Base-by-base conservation (phyloP, 2,797 vertebrate genomes). In the Rousettus madagascariensis region DNA sequence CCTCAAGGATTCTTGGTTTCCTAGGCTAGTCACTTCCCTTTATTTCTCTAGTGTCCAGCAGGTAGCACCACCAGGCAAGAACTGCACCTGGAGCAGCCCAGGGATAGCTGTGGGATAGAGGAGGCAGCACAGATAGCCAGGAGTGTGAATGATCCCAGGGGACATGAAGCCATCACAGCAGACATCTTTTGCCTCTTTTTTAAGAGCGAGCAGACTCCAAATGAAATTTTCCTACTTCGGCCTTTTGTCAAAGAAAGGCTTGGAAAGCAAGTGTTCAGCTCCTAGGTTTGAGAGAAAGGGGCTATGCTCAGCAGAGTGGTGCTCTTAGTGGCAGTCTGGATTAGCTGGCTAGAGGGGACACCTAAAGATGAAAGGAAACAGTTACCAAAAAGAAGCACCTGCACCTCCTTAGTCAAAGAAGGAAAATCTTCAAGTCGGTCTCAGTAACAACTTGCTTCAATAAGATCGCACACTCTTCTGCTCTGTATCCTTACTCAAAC, bases 121-220 rank as follows among this genome's bases (percentile, higher is more conserved):
- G 0, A 65, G 57, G 46, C 8, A 63, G 46, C 33, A 65, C 8
- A 49, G 55, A 49, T 0, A 57, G 57, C 46, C 53, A 90, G 59
- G 46, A 86, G 30, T 49, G 46, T 12, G 9, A 41, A 15, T 30
- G 11, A 74, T 12, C 41, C 72, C 53, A 85, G 10, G 51, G 71
- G n/a, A 66, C 28, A 68, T 28, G 65, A 90, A 79, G 89, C 30
- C 13, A 75, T n/a, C 61, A 80, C 49, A 71, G 68, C 28, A 91
- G 86, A 17, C 53, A 85, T 24, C 65, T 49, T 85, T 16, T 69
- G 72, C 11, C 55, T 65, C 63, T 20, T 83, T 90, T 90, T 87
- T 16, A 95, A 87, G 89, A 95, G 49, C 49, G 75, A 95, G 68
- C 26, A 15, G 41, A 10, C 43, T 82, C 72, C 61, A 87, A 69